These are phyloP conservation scores for Bergia puertoricense DNA, from an alignment of 92 coral and sea anemone genomes.

Conservation along the genomic window DNA sequence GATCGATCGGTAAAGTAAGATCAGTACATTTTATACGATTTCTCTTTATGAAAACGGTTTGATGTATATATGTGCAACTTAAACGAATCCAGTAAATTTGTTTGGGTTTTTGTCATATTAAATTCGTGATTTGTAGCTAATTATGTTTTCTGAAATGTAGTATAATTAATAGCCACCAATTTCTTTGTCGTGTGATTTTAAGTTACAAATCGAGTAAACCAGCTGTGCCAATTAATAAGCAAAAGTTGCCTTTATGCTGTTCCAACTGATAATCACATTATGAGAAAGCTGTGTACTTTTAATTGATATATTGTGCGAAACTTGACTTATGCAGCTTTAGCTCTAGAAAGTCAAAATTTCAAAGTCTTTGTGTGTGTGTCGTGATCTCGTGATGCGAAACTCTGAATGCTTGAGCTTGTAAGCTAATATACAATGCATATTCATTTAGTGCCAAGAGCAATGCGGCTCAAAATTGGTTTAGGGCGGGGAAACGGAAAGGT, in stretches of 20 bases:
- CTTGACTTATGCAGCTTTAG: neutral
- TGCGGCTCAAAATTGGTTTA: too few relatives aligned
- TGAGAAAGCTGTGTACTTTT: neutral
- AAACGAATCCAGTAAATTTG: neutral
- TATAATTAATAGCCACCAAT: conserved; percentile 3
- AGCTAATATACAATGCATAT: neutral
- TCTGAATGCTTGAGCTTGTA: neutral
- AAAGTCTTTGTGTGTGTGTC: neutral
- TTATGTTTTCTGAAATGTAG: neutral
- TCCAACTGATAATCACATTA: neutral
- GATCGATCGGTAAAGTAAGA: neutral
- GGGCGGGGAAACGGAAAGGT: neutral
- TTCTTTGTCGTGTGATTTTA: neutral
- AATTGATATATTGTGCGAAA: neutral
- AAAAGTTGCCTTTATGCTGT: neutral
- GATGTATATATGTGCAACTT: neutral
- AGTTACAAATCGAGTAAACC: conserved; percentile 1
- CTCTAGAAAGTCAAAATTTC: neutral
- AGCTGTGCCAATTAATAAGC: conserved; percentile 15
- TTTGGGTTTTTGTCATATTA: neutral
- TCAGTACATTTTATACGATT: neutral
- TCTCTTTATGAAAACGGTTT: neutral
- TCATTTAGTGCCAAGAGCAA: neutral
- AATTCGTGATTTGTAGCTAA: conserved; percentile 7
- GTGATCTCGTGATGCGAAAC: conserved; percentile 15